phyloP scores from a whole-genome alignment of 1,140 invertebrate genomes.

The Yoshiicerus persimilis region DNA sequence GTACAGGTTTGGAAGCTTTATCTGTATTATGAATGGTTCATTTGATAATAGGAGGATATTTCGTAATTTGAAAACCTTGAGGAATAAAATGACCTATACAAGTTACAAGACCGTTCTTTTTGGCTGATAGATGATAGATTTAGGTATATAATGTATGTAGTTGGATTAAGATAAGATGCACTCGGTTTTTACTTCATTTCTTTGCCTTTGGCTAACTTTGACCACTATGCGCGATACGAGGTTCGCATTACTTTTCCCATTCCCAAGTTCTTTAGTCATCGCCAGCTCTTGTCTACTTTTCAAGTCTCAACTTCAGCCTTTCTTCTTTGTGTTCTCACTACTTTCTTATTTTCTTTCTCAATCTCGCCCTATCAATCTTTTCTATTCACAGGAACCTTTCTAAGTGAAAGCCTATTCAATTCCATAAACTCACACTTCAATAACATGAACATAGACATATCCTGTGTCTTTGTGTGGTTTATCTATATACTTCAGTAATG shows the following conservation, averaged over 20 bases:
- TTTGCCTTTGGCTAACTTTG: neutral
- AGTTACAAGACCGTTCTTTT: no score
- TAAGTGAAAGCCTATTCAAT: slow-evolving; percentile 14
- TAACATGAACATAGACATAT: neutral
- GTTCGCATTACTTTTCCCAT: neutral
- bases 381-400: neutral
- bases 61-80: no score
- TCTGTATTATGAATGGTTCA: no score
- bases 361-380: slow-evolving; percentile 2
- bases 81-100: no score
- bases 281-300: neutral
- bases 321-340: neutral
- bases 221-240: neutral
- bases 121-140: neutral
- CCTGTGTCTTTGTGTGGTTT: neutral
- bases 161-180: neutral
- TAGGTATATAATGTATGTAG: no score
- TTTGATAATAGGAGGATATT: no score
- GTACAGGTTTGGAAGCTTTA: no score
- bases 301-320: neutral
- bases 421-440: neutral
- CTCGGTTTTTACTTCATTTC: neutral
- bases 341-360: neutral
- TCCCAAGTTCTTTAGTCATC: neutral
- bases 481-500: neutral